phyloP scores from a whole-genome alignment of 2,113 vertebrate genomes.

The Heteronetta atricapilla region DNA sequence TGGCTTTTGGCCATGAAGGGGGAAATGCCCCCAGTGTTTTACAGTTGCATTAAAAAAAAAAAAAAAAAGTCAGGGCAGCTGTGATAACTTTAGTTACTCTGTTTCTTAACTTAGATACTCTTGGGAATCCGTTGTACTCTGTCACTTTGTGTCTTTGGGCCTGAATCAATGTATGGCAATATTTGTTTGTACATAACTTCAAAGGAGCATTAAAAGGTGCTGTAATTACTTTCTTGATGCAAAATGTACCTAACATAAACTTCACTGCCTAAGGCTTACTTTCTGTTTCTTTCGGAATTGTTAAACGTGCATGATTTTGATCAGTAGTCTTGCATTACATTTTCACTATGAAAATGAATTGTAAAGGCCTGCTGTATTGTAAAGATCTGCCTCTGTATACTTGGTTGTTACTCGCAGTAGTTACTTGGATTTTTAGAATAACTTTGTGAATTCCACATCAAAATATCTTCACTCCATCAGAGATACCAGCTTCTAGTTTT shows the following conservation, averaged over 20 bases:
- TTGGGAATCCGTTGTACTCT: neutral
- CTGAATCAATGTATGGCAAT: rapidly evolving
- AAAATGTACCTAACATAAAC: neutral
- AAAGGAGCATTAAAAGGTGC: neutral
- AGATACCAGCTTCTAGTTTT: neutral
- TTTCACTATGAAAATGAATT: neutral
- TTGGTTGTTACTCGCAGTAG: neutral
- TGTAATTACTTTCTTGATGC: neutral
- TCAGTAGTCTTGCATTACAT: neutral
- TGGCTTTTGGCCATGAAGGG: neutral
- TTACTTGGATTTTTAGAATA: neutral
- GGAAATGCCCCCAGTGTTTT: neutral
- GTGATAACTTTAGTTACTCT: neutral
- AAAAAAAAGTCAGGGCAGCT: neutral
- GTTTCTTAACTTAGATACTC: neutral
- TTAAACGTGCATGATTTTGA: neutral
- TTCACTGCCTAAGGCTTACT: neutral
- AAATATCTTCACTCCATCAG: neutral
- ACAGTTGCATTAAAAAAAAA: neutral
- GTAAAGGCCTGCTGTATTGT: neutral
- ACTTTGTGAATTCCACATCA: neutral
- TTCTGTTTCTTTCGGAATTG: neutral
- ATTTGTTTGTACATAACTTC: neutral
- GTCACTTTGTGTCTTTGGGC: neutral
- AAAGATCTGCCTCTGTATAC: neutral